A percentile compares a stretch with the other conserved stretches of the same genome.
phyloP scores from a whole-genome alignment of 2,113 vertebrate species.

The Lophura nycthemera region DNA sequence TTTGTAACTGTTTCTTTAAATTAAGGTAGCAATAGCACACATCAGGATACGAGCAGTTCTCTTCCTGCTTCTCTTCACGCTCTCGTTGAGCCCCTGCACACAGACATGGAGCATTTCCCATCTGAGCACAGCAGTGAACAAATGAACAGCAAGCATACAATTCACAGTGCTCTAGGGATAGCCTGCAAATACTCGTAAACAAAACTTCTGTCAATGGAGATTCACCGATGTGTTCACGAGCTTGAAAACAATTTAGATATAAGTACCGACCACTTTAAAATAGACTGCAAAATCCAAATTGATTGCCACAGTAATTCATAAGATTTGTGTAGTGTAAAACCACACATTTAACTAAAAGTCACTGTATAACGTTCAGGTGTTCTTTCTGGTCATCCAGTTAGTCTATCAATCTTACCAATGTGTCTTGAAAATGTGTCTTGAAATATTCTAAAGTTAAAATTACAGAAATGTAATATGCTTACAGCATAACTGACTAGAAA shows the following conservation, averaged over 20 bases:
- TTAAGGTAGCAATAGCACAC: not conserved
- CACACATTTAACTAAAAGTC: not conserved
- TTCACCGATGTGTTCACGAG: not conserved
- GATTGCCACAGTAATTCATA: not conserved
- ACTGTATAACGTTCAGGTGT: not conserved
- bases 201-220: not conserved
- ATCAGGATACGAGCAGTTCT: not conserved
- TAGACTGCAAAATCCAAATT: not conserved
- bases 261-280: not conserved
- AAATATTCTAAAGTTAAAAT: not conserved
- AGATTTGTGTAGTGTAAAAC: not conserved
- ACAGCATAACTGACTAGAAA: not conserved
- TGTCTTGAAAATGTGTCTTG: fast-evolving
- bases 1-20: not conserved
- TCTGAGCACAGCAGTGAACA: not conserved
- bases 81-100: not conserved
- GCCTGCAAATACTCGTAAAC: not conserved
- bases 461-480: not conserved
- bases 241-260: not conserved
- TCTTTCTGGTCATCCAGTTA: not conserved
- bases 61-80: not conserved
- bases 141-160: not conserved
- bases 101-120: fast-evolving
- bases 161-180: not conserved
- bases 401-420: not conserved